These are phyloP conservation scores for Ammospiza caudacuta DNA, from an alignment of 2,113 vertebrate species.

Conservation along the genomic window DNA sequence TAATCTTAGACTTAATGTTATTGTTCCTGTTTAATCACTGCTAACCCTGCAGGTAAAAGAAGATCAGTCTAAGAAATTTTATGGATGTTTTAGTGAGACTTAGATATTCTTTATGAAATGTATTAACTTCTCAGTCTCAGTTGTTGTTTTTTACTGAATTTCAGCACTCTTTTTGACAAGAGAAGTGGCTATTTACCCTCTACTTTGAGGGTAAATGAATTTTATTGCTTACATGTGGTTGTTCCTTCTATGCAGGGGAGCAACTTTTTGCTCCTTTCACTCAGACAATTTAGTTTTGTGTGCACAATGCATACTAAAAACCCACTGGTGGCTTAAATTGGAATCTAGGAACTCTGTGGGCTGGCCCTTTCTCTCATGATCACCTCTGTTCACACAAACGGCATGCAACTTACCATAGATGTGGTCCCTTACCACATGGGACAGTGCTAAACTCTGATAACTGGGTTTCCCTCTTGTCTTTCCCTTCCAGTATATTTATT, in stretches of 20 bases:
- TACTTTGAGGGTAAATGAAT: background rate
- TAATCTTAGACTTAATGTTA: background rate
- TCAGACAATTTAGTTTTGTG: background rate
- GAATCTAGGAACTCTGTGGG: background rate
- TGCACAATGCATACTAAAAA: background rate
- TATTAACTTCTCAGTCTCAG: background rate
- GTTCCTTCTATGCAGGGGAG: background rate
- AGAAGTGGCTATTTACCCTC: background rate
- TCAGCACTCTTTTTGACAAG: background rate
- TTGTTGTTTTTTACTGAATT: background rate
- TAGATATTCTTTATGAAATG: background rate
- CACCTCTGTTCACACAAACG: background rate
- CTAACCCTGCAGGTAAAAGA: background rate
- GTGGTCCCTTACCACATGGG: background rate
- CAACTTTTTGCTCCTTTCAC: background rate
- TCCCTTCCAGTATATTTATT: background rate
- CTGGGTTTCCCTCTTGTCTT: background rate
- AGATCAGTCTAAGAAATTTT: background rate
- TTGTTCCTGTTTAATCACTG: background rate
- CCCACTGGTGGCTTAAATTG: background rate
- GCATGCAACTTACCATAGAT: background rate
- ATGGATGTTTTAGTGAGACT: background rate
- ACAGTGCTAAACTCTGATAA: background rate
- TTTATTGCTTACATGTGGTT: background rate
- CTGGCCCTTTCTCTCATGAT: background rate